These are phyloP conservation scores for Trichogramma dendrolimi DNA, from an alignment of 2,888 invertebrate genomes.

Conservation along the genomic window DNA sequence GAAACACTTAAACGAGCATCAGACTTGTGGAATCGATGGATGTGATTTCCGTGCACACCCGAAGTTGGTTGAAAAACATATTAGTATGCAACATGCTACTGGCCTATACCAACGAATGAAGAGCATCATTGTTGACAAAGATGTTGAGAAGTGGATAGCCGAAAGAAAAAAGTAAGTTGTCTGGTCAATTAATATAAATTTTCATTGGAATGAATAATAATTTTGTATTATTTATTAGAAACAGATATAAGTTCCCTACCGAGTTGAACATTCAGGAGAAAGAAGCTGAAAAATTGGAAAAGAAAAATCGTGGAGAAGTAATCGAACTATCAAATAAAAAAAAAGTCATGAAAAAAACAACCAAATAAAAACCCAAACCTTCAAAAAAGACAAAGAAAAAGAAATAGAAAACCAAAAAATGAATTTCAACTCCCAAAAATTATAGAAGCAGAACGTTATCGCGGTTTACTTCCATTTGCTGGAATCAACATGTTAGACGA, in stretches of 20 bases:
- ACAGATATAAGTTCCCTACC: slow-evolving; percentile 56
- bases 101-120: slow-evolving; percentile 77
- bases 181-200: slow-evolving; percentile 5
- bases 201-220: slow-evolving; percentile 4
- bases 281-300: slow-evolving; percentile 63
- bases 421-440: background rate
- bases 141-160: slow-evolving; percentile 77
- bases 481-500: slow-evolving; percentile 49
- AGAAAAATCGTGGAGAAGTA: slow-evolving; percentile 71
- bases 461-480: slow-evolving; percentile 53
- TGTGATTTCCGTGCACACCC: slow-evolving; percentile 77
- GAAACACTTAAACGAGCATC: slow-evolving; percentile 71
- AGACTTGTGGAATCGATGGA: slow-evolving; percentile 74
- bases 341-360: slow-evolving; percentile 32
- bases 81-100: slow-evolving; percentile 77
- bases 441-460: slow-evolving; percentile 33
- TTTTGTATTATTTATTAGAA: slow-evolving; percentile 6
- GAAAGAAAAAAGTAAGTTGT: slow-evolving; percentile 65
- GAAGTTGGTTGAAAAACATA: slow-evolving; percentile 74
- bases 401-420: slow-evolving; percentile 25
- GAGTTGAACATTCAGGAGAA: slow-evolving; percentile 64
- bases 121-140: slow-evolving; percentile 72
- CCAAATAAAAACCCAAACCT: slow-evolving; percentile 48
- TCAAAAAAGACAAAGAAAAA: slow-evolving; percentile 48
- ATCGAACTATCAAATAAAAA: slow-evolving; percentile 50